Evolutionary conservation across 2,888 invertebrate genomes (phyloP), one percentile per base, ranked within the genome.

Genomic region (Deilephila porcellus): DNA sequence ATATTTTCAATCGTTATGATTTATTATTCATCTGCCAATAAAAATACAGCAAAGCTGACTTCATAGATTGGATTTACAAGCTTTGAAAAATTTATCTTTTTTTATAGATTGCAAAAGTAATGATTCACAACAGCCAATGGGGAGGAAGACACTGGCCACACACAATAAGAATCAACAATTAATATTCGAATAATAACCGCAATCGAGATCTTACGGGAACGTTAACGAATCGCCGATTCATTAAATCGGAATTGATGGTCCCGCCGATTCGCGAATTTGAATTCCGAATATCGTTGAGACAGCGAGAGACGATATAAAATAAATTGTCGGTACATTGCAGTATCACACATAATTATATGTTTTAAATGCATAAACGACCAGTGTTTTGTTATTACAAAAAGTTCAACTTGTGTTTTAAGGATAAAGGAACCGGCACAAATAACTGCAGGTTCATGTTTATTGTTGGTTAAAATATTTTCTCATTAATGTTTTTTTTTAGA

Each of bases 201-300:
- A 67, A 67, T 67, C 67, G 67, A 67, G 45, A 45, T 45, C 67
- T 67, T 67, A 17, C 52, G 52, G 25, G 62, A 63, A 70, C 73
- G 73, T 75, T 81, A 77, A 80, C 78, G 77, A 78, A 80, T 80
- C 77, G 80, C 71, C 76, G 73, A 75, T 74, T 79, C 76, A 81
- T 82, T 83, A 81, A 75, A 80, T 79, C 72, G 34, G 72, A 83
- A 80, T 78, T 74, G 77, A 77, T 77, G 75, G 75, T 79, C 73
- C 59, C 75, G 72, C 74, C 72, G 67, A 74, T 74, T 72, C 71
- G 76, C 71, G 76, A 77, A 73, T 79, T 78, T 71, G 76, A 77
- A 80, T 77, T 76, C 71, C 73, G 62, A 73, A 71, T 78, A 77
- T 78, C 79, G 74, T 73, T 73, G 71, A 74, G 74, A 73, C 72